Conservation (phyloP, 1,140 invertebrate species). For the Brachionus koreanus region DNA sequence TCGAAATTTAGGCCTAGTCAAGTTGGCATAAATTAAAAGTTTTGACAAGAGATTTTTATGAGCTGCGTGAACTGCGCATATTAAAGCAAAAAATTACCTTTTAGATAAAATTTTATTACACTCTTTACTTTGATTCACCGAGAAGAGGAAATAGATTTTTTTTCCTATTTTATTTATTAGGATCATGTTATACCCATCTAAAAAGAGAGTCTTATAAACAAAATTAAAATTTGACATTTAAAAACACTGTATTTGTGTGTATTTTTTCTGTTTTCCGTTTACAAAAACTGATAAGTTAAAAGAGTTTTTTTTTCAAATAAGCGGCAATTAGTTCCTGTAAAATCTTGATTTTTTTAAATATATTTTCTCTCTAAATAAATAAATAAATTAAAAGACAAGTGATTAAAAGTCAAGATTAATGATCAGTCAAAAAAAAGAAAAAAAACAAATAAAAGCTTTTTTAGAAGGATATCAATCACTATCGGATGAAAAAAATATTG, state of each 20-base stretch:
- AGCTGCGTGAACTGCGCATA: background rate
- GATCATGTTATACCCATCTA: background rate
- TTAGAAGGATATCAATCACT: background rate
- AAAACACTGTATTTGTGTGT: background rate
- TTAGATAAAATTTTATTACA: background rate
- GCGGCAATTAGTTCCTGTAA: background rate
- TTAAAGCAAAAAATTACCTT: background rate
- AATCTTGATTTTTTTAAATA: background rate
- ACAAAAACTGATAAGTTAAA: background rate
- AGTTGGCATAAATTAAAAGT: background rate
- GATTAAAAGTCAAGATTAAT: background rate
- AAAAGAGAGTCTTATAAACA: background rate
- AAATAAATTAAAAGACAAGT: background rate
- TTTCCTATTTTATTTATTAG: background rate
- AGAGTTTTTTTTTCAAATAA: background rate
- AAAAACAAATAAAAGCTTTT: background rate
- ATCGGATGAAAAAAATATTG: conserved; percentile 7
- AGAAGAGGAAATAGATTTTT: background rate
- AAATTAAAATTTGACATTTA: conserved; percentile 1
- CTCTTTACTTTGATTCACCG: background rate
- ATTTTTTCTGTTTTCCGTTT: background rate
- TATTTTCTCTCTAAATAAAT: background rate
- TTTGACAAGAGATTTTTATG: background rate
- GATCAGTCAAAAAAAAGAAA: background rate
- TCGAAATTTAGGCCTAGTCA: background rate